These are phyloP conservation scores for Crocodylus rhombifer DNA, from an alignment of 2,797 vertebrate genomes.

Conservation along the genomic window DNA sequence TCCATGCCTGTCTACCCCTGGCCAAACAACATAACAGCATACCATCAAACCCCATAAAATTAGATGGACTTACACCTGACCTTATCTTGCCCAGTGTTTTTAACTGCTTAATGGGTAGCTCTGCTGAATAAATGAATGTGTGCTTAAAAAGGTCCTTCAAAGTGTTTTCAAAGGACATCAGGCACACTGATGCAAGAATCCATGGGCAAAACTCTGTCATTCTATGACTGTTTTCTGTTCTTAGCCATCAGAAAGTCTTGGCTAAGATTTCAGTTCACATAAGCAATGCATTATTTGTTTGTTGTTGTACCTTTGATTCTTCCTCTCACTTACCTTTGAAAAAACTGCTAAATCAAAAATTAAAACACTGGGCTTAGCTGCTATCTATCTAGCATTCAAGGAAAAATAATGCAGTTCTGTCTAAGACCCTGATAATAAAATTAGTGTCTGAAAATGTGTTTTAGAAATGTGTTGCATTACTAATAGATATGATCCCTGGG, in stretches of 20 bases:
- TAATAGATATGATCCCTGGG: neutral
- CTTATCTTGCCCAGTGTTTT: neutral
- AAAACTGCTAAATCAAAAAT: neutral
- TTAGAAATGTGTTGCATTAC: neutral
- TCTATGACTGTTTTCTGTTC: slow-evolving; percentile 28
- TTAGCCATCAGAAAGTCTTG: neutral
- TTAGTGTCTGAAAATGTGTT: neutral
- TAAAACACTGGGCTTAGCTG: neutral
- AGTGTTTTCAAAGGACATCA: neutral
- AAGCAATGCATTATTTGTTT: neutral
- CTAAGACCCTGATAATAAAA: neutral
- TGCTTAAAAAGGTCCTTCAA: neutral
- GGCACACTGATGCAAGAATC: rapidly evolving
- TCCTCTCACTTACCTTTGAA: neutral
- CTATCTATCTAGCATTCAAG: neutral
- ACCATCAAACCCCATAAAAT: neutral
- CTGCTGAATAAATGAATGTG: neutral
- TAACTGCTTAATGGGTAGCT: neutral
- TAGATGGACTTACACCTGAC: neutral
- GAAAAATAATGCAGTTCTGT: neutral
- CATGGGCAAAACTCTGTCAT: neutral
- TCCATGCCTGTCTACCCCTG: neutral
- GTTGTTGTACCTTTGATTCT: neutral
- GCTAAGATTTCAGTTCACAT: neutral
- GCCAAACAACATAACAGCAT: neutral